Evolutionary conservation across 2,113 vertebrate genomes (phyloP), one percentile per base, ranked within the genome.

Genomic region (Silurus meridionalis): DNA sequence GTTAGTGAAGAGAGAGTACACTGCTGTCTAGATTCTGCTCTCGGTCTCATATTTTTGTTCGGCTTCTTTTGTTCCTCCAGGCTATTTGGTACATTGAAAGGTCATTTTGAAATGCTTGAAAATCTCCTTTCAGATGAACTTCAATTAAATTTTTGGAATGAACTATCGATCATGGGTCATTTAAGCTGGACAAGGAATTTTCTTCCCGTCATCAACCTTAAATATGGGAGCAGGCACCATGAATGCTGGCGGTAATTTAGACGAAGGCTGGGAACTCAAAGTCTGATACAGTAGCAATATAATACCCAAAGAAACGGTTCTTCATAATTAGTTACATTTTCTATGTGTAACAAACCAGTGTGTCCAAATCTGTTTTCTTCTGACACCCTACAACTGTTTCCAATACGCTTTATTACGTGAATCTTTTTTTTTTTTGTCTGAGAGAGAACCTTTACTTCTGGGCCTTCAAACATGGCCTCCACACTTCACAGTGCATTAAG

Each of bases 401-500:
- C 67, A 21, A 89, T 72, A 67, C 46, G 50, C 52, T 28, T 71
- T 79, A 52, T 77, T 21, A 37, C 37, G 28, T 74, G n/a, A 61
- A 9, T 71, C n/a, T 86, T 86, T 69, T 58, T 86, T 72, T n/a
- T 58, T 86, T 86, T 69, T 58, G 81, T 21, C 63, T 37, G n/a
- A 89, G 74, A 66, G 53, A 80, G 63, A 88, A 88, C 84, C 89
- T 85, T 83, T 85, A 92, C 88, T 87, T 85, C 79, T 82, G 55
- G 91, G 93, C 92, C 91, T 85, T 87, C 82, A 89, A 90, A 89
- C 91, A 88, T 89, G 88, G 85, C 90, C 90, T 90, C 92, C 93
- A 93, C 89, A 91, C 93, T 95, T 95, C 95, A 95, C 95, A 96
- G 95, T 96, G 95, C 94, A 95, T 95, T 94, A 96, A 95, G 93